phyloP scores from a whole-genome alignment of 1,140 invertebrate genomes.

The Yoshiicerus persimilis region DNA sequence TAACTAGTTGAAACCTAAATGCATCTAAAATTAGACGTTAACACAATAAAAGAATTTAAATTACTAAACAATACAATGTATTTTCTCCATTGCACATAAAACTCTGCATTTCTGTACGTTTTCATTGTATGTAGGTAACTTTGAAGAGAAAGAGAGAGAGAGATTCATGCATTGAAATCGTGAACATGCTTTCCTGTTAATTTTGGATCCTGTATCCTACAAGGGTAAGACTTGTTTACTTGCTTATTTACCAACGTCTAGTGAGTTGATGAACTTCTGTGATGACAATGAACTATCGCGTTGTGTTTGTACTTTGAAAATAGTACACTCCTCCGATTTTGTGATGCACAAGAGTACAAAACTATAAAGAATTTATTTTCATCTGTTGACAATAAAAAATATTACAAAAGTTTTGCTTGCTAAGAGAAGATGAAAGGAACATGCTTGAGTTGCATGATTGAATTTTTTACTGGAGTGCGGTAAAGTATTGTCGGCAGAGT shows the following conservation, averaged over 20 bases:
- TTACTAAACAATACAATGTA: too few species aligned
- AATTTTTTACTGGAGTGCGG: background rate
- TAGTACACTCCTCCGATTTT: too few species aligned
- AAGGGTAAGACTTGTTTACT: background rate
- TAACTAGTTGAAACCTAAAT: too few species aligned
- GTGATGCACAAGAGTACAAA: background rate
- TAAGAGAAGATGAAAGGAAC: background rate
- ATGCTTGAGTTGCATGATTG: background rate
- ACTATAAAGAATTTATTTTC: background rate
- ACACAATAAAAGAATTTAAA: too few species aligned
- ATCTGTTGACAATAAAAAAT: background rate
- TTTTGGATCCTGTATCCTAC: background rate
- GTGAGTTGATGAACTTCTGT: background rate
- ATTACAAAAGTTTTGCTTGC: background rate
- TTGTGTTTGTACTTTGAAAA: background rate
- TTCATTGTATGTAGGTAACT: too few species aligned
- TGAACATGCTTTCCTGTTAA: too few species aligned
- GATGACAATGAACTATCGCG: background rate
- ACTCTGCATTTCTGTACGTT: too few species aligned
- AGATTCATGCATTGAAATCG: too few species aligned
- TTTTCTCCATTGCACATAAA: too few species aligned
- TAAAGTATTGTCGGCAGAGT: too few species aligned
- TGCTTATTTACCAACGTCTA: background rate
- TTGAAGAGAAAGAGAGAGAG: too few species aligned
- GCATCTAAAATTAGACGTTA: too few species aligned